phyloP scores from a whole-genome alignment of 1,140 invertebrate genomes.

The Proctacanthus coquilletti region DNA sequence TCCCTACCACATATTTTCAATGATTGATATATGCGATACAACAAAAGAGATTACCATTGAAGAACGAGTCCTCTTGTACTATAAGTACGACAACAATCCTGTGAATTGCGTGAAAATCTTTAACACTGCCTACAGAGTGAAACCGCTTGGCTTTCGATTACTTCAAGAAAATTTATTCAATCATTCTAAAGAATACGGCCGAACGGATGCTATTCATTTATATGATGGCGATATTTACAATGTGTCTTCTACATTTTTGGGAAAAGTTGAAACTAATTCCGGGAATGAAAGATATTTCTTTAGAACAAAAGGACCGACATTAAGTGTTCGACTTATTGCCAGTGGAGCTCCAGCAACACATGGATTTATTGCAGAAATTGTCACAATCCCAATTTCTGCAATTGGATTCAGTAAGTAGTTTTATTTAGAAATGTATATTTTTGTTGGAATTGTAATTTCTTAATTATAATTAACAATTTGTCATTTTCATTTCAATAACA shows the following conservation, averaged over 20 bases:
- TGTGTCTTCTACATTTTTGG: slow-evolving; percentile 53
- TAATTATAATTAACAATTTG: too few relatives aligned
- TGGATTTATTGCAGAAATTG: slow-evolving; percentile 95
- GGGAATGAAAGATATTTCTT: slow-evolving; percentile 60
- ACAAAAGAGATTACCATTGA: slow-evolving; percentile 80
- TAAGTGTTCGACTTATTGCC: slow-evolving; percentile 85
- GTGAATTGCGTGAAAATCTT: slow-evolving; percentile 98
- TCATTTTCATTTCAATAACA: too few relatives aligned
- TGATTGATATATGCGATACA: slow-evolving; percentile 92
- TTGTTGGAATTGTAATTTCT: background rate
- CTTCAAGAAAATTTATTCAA: slow-evolving; percentile 91
- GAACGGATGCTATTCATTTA: slow-evolving; percentile 68
- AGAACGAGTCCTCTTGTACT: slow-evolving; percentile 85
- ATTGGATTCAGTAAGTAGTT: slow-evolving; percentile 78
- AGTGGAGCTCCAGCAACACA: slow-evolving; percentile 84
- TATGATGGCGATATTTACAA: slow-evolving; percentile 92
- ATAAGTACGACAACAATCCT: slow-evolving; percentile 92
- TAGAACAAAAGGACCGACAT: slow-evolving; percentile 54
- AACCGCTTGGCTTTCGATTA: slow-evolving; percentile 76
- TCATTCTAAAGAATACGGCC: slow-evolving; percentile 62
- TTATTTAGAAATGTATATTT: slow-evolving; percentile 8
- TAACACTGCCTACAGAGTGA: slow-evolving; percentile 61
- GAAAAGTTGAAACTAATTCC: slow-evolving; percentile 51
- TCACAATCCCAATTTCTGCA: slow-evolving; percentile 82
- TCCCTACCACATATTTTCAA: slow-evolving; percentile 87